phyloP scores from a whole-genome alignment of 2,888 invertebrate genomes.

The Leptopilina drosophilae region DNA sequence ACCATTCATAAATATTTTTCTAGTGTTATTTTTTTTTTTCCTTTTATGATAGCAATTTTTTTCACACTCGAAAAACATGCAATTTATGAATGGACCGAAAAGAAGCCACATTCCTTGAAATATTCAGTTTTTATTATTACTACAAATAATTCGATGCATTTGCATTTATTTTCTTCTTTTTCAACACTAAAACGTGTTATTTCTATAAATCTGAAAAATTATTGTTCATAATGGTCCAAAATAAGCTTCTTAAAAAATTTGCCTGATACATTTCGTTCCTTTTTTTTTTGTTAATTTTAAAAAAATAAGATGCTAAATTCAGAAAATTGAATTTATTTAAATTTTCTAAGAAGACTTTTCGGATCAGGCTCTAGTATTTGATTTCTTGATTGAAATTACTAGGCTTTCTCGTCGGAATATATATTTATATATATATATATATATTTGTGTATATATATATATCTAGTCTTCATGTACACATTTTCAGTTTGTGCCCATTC shows the following conservation, averaged over 20 bases:
- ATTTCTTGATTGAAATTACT: neutral
- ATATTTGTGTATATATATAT: too few species aligned
- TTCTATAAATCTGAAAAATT: slow-evolving; percentile 7
- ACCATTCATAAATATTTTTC: neutral
- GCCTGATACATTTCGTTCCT: neutral
- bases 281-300: slow-evolving; percentile 1
- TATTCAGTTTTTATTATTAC: slow-evolving; percentile 3
- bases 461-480: slow-evolving; percentile 37
- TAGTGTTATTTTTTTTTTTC: too few species aligned
- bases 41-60: neutral
- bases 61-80: neutral
- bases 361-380: neutral
- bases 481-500: slow-evolving; percentile 23
- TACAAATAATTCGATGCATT: slow-evolving; percentile 27
- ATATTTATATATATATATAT: neutral
- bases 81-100: slow-evolving; percentile 6
- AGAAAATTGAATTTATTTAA: slow-evolving; percentile 1
- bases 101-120: neutral
- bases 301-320: slow-evolving; percentile 20
- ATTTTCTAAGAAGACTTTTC: slow-evolving; percentile 19
- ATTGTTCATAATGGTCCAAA: slow-evolving; percentile 22
- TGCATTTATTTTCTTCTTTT: neutral
- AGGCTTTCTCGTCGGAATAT: slow-evolving; percentile 12
- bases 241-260: slow-evolving; percentile 13
- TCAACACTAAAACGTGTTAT: slow-evolving; percentile 40